A percentile compares a stretch with the other conserved stretches of the same genome.
Conservation (phyloP, 2,888 invertebrate species). For the Sericinus montela region DNA sequence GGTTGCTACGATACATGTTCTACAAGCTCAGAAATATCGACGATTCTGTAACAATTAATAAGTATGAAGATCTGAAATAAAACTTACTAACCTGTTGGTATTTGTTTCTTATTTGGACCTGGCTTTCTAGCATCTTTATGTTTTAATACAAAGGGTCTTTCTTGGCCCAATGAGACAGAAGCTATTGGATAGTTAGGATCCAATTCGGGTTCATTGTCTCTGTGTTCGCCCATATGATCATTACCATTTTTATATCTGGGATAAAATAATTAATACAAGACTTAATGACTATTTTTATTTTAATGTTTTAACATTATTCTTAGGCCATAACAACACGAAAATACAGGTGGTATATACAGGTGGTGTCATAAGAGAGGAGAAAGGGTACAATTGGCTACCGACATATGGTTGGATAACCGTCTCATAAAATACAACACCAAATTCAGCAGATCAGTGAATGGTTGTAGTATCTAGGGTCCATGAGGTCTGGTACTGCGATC, state of each 20-base stretch:
- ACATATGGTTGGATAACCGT: no score
- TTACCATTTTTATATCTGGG: slow-evolving; percentile 82
- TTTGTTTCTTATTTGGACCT: slow-evolving; percentile 57
- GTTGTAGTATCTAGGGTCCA: no score
- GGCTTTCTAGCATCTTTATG: slow-evolving; percentile 78
- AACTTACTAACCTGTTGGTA: slow-evolving; percentile 58
- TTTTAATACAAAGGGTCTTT: slow-evolving; percentile 82
- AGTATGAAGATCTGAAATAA: slow-evolving; percentile 75
- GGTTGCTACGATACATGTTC: slow-evolving; percentile 89
- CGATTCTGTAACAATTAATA: slow-evolving; percentile 72
- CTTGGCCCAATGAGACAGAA: slow-evolving; percentile 83
- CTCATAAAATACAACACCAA: no score
- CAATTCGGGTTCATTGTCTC: slow-evolving; percentile 84
- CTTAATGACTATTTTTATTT: no score
- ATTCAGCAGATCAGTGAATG: no score
- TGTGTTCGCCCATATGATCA: slow-evolving; percentile 85
- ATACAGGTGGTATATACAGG: no score
- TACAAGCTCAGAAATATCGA: slow-evolving; percentile 81
- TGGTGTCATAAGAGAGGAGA: no score
- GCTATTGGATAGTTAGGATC: slow-evolving; percentile 81
- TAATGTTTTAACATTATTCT: no score
- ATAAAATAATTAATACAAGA: slow-evolving; percentile 8
- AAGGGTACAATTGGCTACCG: no score
- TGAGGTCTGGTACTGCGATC: no score
- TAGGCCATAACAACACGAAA: no score